Base-by-base conservation (phyloP, 2,113 vertebrate genomes). In the Zosterops lateralis region DNA sequence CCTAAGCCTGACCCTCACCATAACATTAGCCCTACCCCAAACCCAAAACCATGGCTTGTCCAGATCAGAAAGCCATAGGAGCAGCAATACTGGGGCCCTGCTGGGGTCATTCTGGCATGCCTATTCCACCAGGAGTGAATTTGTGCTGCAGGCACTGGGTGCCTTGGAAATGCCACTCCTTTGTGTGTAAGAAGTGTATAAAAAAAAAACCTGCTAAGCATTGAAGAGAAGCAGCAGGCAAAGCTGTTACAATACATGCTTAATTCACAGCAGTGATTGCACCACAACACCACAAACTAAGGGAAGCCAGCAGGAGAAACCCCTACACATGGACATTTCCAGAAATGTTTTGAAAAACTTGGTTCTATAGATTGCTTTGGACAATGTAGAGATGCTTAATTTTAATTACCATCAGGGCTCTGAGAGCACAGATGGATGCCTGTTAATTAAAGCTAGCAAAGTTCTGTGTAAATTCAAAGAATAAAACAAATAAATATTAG, bases 391-490 rank as follows among this genome's bases (percentile, higher is more conserved):
- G 29, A 82, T 70, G 66, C 7, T 85, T 89, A 40, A 87, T 89
- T 95, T 95, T 91, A 92, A 83, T 89, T 89, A 87, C 28, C 64
- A 91, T 61, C 74, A 92, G 81, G 66, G 58, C 64, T 70, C 81
- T 4, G 2, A 92, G 34, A 87, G 26, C 62, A 40, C 91, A 94
- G 89, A 89, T 89, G 87, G 77, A 87, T 79, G 81, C 58, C 70
- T 84, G 36, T 78, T 94, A 95, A 92, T 89, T 87, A 86, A 89
- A 92, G 53, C 56, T 60, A 65, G 60, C 24, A 82, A 38, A n/a
- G 56, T 67, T 89, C 60, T 61, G 67, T 56, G 36, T 66, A 84
- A 90, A 92, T 83, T 48, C 58, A 87, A 90, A 88, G 21, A 93
- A 78, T 87, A 94, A 81, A 45, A 56, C 75, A 88, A 81, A 94